phyloP scores from a whole-genome alignment of 2,888 invertebrate genomes.

The Allacma fusca region DNA sequence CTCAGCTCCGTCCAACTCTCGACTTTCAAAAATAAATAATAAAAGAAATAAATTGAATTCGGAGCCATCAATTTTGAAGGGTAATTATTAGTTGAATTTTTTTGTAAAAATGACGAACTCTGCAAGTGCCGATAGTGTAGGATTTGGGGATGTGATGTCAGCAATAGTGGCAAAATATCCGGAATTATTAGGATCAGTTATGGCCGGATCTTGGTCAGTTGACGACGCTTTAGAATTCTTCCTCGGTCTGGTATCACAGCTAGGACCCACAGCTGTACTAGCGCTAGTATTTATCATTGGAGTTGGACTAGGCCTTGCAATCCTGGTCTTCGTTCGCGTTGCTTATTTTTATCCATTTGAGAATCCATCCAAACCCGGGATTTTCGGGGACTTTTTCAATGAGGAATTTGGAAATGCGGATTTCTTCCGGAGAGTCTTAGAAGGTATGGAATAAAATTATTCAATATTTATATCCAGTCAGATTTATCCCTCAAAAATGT shows the following conservation, averaged over 20 bases:
- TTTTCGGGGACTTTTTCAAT: constrained; percentile 12
- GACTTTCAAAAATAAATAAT: too few relatives aligned
- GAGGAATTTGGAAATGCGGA: constrained; percentile 25
- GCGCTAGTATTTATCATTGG: constrained; percentile 18
- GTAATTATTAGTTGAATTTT: too few relatives aligned
- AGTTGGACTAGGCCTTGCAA: neutral
- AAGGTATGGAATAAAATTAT: constrained; percentile 8
- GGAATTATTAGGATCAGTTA: neutral
- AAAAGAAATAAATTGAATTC: too few relatives aligned
- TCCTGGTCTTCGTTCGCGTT: constrained; percentile 17
- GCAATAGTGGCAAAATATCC: neutral
- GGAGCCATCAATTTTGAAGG: too few relatives aligned
- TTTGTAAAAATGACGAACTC: neutral
- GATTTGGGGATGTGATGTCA: neutral
- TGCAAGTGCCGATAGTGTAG: neutral
- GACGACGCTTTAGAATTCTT: neutral
- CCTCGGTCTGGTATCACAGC: neutral
- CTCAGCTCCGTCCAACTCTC: too few relatives aligned
- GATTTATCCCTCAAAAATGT: too few relatives aligned
- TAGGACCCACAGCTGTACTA: neutral
- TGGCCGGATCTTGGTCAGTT: neutral
- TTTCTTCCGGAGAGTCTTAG: constrained; percentile 15
- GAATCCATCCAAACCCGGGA: neutral
- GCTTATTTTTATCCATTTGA: constrained; percentile 30
- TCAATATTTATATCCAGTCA: neutral